These are phyloP conservation scores for Morus bassanus DNA, from an alignment of 2,797 vertebrate species.

Conservation along the genomic window DNA sequence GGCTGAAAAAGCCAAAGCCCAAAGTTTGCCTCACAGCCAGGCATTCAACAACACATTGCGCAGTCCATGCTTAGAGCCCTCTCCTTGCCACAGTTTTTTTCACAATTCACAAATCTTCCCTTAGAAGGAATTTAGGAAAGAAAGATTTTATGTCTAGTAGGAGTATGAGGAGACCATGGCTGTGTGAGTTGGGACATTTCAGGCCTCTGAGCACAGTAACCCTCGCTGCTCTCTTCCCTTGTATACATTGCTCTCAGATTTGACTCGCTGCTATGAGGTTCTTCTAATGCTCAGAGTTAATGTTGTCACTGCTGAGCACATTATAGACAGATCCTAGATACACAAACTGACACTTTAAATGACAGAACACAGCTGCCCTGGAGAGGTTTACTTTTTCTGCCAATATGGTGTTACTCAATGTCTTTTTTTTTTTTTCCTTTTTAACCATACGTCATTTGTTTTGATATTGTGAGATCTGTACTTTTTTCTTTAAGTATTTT, in stretches of 20 bases:
- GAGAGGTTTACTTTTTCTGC: constrained; percentile 58
- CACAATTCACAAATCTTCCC: neutral
- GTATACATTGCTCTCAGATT: neutral
- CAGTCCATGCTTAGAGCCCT: neutral
- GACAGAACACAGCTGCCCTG: constrained; percentile 48
- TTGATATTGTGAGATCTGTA: constrained; percentile 63
- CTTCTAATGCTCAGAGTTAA: constrained; percentile 47
- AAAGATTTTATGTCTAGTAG: neutral
- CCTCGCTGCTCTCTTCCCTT: neutral
- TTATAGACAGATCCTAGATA: constrained; percentile 33
- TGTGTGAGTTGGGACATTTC: neutral
- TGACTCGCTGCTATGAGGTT: constrained; percentile 62
- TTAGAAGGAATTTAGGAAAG: neutral
- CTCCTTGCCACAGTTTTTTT: neutral
- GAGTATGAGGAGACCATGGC: neutral
- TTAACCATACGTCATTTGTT: constrained; percentile 47
- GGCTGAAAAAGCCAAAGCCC: neutral
- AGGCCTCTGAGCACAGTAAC: constrained; percentile 36
- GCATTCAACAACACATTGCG: neutral
- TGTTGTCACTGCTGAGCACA: constrained; percentile 2
- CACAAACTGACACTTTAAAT: constrained; percentile 63
- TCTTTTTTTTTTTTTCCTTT: neutral
- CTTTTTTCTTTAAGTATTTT: constrained; percentile 57
- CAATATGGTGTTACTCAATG: constrained; percentile 50
- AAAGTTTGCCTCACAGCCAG: neutral